Evolutionary conservation across 2,113 vertebrate species (phyloP), one percentile per base, ranked within the genome.

Genomic region (Dicentrarchus labrax): DNA sequence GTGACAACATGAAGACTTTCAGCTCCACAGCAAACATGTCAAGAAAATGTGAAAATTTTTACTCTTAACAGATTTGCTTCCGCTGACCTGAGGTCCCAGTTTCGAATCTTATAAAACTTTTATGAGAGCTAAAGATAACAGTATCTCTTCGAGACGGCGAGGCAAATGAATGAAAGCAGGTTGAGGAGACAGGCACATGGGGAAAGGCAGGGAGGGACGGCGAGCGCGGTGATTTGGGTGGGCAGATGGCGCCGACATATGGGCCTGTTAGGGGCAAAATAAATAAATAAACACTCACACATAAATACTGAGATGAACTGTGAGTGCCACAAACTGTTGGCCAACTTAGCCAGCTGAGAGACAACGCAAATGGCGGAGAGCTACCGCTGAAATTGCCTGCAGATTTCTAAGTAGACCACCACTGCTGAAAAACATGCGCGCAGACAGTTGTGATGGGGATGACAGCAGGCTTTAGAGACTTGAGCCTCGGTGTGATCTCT

Each of bases 201-300:
- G 91, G 77, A 69, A 65, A 73, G 84, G 76, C 66, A 17, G 82
- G 74, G 80, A 84, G 83, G 62, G 78, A 84, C 68, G 68, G 80
- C 30, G 38, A 89, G 88, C 30, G 21, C 75, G 38, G 75, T 75
- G 62, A 86, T 91, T 93, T 85, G 79, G 91, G 86, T 84, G 91
- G 91, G 91, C 94, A 96, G 94, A 95, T 94, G 94, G 94, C 66
- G 50, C 43, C 67, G 88, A 91, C 94, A 95, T 95, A 95, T 94
- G 95, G 93, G 88, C 89, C 83, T 88, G 92, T 94, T 93, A 94
- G 76, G 87, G 89, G 88, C 76, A 78, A 92, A 90, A 91, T 91
- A 89, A 91, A 94, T 91, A 93, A 92, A 90, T 89, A 88, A 90
- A 87, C 91, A 84, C 82, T 81, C 57, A 48, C 87, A 84, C 77